Conservation (phyloP, 92 coral and sea anemone genomes). For the Siderastrea radians region DNA sequence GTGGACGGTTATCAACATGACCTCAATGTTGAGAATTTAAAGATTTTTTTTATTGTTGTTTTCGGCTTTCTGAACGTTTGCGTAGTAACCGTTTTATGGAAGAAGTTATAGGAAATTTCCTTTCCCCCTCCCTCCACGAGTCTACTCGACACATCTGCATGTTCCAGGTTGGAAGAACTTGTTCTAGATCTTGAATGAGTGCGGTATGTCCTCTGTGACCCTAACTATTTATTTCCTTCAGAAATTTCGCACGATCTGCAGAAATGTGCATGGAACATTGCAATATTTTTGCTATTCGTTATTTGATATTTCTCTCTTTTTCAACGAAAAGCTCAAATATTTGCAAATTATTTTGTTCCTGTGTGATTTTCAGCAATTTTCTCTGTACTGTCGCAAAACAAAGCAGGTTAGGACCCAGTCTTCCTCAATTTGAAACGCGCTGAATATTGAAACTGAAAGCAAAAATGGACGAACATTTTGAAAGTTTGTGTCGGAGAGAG, state of each 20-base stretch:
- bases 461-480: background rate
- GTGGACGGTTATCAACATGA: no score
- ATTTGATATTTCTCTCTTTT: background rate
- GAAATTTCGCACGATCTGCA: background rate
- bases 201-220: background rate
- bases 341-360: background rate
- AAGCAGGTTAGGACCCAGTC: background rate
- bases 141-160: no score
- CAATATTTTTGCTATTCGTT: background rate
- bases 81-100: background rate
- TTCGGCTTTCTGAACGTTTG: background rate
- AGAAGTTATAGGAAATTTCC: background rate
- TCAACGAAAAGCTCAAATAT: background rate
- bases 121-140: background rate
- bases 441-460: background rate
- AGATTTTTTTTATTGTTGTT: background rate
- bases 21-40: no score
- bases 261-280: background rate
- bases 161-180: slow-evolving; percentile 22
- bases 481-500: background rate
- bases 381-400: background rate
- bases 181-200: background rate
- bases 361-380: background rate
- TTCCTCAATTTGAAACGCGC: slow-evolving; percentile 2
- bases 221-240: background rate